These are phyloP conservation scores for Oophaga sylvatica DNA, from an alignment of 2,797 vertebrate genomes.

Conservation along the genomic window DNA sequence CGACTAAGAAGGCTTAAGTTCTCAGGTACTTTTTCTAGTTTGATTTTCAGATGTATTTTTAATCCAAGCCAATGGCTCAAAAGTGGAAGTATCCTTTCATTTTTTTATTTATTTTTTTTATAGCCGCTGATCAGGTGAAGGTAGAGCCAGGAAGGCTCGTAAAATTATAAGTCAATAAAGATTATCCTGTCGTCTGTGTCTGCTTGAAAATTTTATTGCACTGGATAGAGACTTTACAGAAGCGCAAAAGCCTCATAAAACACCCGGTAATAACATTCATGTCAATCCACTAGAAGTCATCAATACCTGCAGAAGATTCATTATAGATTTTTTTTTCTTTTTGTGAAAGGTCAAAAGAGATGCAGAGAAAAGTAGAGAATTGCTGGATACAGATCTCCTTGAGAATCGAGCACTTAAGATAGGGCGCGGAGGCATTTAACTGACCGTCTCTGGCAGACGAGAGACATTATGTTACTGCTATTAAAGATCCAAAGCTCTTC, in stretches of 20 bases:
- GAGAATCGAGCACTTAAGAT: constrained; percentile 60
- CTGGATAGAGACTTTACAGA: constrained; percentile 41
- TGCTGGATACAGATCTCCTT: constrained; percentile 58
- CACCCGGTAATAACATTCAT: constrained; percentile 27
- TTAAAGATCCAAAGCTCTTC: constrained; percentile 59
- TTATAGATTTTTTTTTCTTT: constrained; percentile 47
- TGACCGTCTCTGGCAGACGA: constrained; percentile 46
- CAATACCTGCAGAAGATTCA: constrained; percentile 54
- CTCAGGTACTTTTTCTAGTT: not conserved
- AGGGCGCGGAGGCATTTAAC: constrained; percentile 56
- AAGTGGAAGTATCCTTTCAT: not conserved
- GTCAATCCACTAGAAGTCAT: constrained; percentile 44
- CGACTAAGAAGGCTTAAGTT: not conserved
- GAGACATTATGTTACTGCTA: constrained; percentile 59
- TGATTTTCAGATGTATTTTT: not conserved
- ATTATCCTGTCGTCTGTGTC: constrained; percentile 35
- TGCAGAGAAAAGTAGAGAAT: constrained; percentile 28
- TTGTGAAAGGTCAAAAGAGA: constrained; percentile 26
- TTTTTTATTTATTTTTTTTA: not conserved
- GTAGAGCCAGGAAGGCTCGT: constrained; percentile 7
- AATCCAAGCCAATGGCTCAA: not conserved
- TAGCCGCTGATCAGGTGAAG: not conserved
- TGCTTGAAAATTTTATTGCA: constrained; percentile 16
- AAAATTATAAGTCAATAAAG: constrained; percentile 48
- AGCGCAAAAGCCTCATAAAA: constrained; percentile 34